Conservation (phyloP, 2,888 invertebrate species). For the Dicyrtomina minuta region DNA sequence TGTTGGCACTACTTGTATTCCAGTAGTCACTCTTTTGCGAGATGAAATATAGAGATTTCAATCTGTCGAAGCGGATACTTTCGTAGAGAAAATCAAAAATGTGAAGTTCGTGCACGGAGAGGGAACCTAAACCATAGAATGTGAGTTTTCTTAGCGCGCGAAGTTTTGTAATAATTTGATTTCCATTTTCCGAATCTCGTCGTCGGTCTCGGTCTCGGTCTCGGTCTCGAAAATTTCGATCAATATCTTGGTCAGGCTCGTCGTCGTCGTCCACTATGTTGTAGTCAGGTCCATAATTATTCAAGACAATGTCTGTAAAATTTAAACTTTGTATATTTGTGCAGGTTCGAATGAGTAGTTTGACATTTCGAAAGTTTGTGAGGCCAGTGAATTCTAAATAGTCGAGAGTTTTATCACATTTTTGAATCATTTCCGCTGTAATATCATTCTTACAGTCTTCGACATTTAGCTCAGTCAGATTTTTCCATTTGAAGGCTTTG, state of each 20-base stretch:
- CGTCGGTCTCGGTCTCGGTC: not conserved
- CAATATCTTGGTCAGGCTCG: not conserved
- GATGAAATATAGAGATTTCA: no score
- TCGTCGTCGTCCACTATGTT: no score
- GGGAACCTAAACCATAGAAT: not conserved
- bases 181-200: not conserved
- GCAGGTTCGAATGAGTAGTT: not conserved
- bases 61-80: not conserved
- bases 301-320: not conserved
- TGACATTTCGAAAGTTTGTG: not conserved
- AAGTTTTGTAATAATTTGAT: no score
- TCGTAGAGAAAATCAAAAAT: no score
- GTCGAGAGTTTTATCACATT: not conserved
- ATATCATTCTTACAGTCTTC: not conserved
- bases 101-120: no score
- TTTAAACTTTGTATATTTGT: not conserved
- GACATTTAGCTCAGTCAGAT: not conserved
- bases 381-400: not conserved
- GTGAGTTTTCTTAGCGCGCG: not conserved
- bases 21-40: not conserved
- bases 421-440: not conserved
- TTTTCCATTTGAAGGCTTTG: conserved; percentile 3
- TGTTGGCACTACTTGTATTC: not conserved
- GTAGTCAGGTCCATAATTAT: not conserved
- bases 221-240: not conserved